Conservation (phyloP, 2,888 invertebrate genomes). For the Eremobia ochroleuca region DNA sequence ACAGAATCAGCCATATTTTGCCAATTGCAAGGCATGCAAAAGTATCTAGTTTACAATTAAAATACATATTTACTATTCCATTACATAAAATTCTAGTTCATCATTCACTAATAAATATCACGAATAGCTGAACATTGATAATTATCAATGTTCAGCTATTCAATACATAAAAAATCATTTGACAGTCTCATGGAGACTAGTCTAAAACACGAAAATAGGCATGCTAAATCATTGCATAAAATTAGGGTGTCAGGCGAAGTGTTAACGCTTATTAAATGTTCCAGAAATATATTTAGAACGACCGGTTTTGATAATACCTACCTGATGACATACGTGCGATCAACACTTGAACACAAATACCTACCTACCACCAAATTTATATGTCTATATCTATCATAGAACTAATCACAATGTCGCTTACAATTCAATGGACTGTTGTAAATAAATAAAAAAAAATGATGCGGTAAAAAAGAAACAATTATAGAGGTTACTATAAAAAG, state of each 20-base stretch:
- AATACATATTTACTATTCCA: too few relatives aligned
- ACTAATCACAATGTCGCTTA: slow-evolving; percentile 2
- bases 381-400: not conserved
- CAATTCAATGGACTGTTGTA: not conserved
- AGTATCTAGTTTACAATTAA: too few relatives aligned
- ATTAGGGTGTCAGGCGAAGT: not conserved
- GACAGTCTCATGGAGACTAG: not conserved
- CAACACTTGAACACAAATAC: not conserved
- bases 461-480: slow-evolving; percentile 29
- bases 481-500: slow-evolving; percentile 40
- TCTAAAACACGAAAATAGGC: not conserved
- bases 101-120: too few relatives aligned
- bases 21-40: too few relatives aligned
- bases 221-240: not conserved
- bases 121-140: too few relatives aligned
- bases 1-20: too few relatives aligned
- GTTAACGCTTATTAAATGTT: not conserved
- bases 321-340: slow-evolving; percentile 1
- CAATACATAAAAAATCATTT: too few relatives aligned
- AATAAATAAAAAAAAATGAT: slow-evolving; percentile 12
- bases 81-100: too few relatives aligned
- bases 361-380: too few relatives aligned
- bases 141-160: too few relatives aligned
- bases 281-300: not conserved
- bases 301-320: not conserved